phyloP scores from a whole-genome alignment of 2,113 vertebrate species.

The Aramus guarauna region DNA sequence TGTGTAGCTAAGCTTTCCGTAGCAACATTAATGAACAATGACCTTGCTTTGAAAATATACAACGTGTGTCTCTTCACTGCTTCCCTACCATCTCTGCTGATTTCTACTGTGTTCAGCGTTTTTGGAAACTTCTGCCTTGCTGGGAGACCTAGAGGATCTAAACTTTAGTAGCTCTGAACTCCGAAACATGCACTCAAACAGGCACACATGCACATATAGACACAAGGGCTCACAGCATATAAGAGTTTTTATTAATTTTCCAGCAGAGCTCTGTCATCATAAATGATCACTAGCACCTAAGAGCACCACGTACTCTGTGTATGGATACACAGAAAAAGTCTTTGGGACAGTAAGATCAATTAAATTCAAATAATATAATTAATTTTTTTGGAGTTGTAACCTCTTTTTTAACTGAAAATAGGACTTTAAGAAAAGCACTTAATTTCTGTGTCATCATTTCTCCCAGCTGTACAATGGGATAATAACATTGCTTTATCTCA shows the following conservation, averaged over 20 bases:
- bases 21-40: constrained; percentile 57
- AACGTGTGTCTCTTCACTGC: constrained; percentile 28
- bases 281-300: not conserved
- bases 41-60: constrained; percentile 56
- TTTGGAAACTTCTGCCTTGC: not conserved
- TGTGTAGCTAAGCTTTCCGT: constrained; percentile 40
- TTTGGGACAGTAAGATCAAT: constrained; percentile 1
- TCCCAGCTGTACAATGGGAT: constrained; percentile 13
- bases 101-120: not conserved
- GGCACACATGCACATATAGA: not conserved
- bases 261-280: not conserved
- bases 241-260: not conserved
- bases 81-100: not conserved
- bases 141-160: not conserved
- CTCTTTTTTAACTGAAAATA: constrained; percentile 1
- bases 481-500: constrained; percentile 42
- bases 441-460: constrained; percentile 18
- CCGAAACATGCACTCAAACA: not conserved
- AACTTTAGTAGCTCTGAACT: not conserved
- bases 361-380: constrained; percentile 1
- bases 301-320: not conserved
- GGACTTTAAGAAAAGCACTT: not conserved
- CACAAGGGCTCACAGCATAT: not conserved
- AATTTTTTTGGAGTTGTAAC: not conserved
- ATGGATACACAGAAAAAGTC: not conserved